phyloP scores from a whole-genome alignment of 2,113 vertebrate genomes.

The Callionymus lyra region DNA sequence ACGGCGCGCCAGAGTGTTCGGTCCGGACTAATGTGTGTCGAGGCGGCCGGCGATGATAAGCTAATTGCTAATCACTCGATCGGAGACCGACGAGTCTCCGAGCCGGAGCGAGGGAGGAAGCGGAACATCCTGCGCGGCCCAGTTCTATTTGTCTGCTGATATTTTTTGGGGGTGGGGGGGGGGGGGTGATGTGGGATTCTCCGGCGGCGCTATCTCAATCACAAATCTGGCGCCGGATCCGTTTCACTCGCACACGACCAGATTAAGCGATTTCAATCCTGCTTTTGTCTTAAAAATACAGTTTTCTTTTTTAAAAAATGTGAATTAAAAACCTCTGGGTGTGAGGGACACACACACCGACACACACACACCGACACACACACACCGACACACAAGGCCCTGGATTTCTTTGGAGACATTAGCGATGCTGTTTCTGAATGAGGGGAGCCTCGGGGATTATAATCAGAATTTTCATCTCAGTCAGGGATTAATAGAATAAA shows the following conservation, averaged over 20 bases:
- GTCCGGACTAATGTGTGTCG: conserved; percentile 46
- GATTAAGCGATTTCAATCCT: no score
- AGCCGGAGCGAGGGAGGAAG: no score
- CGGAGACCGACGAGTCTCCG: conserved; percentile 23
- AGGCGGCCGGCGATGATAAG: conserved; percentile 45
- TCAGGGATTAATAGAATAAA: conserved; percentile 64
- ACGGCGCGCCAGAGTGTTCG: conserved; percentile 23
- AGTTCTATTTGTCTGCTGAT: not conserved
- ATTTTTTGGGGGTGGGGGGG: conserved; percentile 1
- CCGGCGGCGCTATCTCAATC: no score
- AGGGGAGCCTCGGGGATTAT: conserved; percentile 53
- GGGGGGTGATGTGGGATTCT: no score
- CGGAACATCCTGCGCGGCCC: no score
- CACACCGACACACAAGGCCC: conserved; percentile 12
- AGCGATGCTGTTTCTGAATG: conserved; percentile 55
- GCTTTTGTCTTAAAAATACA: no score
- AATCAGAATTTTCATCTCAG: conserved; percentile 62
- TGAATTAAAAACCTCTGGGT: not conserved
- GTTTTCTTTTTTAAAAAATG: no score
- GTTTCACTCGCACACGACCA: no score
- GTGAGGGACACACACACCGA: conserved; percentile 5
- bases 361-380: conserved; percentile 9
- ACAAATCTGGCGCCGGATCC: no score
- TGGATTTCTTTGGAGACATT: conserved; percentile 45
- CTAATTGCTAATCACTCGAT: conserved; percentile 50